Percentiles rank a stretch among this genome's conserved stretches.
Conservation (phyloP, 64 coral and sea anemone species). For the Porites australiensis region DNA sequence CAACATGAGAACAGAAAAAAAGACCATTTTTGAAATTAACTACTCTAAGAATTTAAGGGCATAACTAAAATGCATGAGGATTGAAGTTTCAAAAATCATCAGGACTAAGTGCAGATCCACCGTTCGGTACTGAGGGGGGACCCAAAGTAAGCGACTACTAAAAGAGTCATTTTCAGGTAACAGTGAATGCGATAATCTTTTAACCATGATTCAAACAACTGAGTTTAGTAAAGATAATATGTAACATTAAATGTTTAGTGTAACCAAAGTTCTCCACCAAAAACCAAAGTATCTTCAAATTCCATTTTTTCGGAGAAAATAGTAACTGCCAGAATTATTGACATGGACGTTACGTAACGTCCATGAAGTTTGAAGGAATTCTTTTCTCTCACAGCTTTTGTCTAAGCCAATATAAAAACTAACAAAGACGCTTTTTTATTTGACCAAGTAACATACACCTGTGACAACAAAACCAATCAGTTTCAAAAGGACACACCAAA, state of each 20-base stretch:
- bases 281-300: not conserved
- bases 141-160: not conserved
- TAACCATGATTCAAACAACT: not conserved
- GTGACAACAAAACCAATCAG: not conserved
- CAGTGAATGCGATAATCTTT: not conserved
- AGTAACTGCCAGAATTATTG: not conserved
- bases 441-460: conserved; percentile 12
- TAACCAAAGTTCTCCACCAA: not conserved
- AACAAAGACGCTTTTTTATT: not conserved
- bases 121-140: not conserved
- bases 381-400: not conserved
- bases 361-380: not conserved
- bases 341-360: not conserved
- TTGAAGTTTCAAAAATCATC: not conserved
- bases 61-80: not conserved
- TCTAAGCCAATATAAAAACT: not conserved
- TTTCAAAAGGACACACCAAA: not conserved
- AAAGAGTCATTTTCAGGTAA: not conserved
- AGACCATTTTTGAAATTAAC: not conserved
- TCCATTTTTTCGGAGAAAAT: not conserved
- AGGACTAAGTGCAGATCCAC: not conserved
- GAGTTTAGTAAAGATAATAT: not conserved
- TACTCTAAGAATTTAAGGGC: not conserved
- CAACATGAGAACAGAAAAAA: not conserved
- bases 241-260: not conserved